These are phyloP conservation scores for Pheucticus melanocephalus DNA, from an alignment of 2,113 vertebrate species.

Conservation along the genomic window DNA sequence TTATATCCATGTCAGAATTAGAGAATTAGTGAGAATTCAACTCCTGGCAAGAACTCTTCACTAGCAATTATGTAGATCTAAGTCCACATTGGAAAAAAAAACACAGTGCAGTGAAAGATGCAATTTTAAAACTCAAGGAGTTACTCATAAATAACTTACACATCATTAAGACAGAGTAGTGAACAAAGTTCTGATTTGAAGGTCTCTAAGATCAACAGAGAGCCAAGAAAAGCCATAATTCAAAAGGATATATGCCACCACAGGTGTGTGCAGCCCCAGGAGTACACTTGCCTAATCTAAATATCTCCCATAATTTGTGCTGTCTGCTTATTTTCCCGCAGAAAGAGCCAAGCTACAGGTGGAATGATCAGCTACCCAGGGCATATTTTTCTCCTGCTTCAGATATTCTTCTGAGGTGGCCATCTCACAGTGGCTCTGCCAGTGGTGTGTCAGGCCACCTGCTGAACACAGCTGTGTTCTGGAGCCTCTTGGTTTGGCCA, in stretches of 20 bases:
- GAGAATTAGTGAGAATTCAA: neutral
- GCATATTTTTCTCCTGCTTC: neutral
- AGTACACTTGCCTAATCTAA: neutral
- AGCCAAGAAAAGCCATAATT: neutral
- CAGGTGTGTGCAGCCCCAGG: neutral
- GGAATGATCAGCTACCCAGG: neutral
- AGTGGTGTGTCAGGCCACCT: rapidly evolving
- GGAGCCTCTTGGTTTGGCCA: neutral
- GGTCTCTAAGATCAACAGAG: neutral
- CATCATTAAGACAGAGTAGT: neutral
- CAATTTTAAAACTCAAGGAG: neutral
- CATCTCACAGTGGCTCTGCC: rapidly evolving
- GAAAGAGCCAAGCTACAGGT: neutral
- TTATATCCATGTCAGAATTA: neutral
- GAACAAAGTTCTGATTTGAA: neutral
- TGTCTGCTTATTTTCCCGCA: neutral
- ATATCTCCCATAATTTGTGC: neutral
- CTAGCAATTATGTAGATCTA: neutral
- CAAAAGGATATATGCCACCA: neutral
- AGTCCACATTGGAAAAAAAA: neutral
- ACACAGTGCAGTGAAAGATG: neutral
- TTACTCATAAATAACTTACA: neutral
- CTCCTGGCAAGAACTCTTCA: neutral
- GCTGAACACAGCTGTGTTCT: neutral
- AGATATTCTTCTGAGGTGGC: neutral